These are phyloP conservation scores for Corythornis vintsioides DNA, from an alignment of 2,113 vertebrate genomes.

Conservation along the genomic window DNA sequence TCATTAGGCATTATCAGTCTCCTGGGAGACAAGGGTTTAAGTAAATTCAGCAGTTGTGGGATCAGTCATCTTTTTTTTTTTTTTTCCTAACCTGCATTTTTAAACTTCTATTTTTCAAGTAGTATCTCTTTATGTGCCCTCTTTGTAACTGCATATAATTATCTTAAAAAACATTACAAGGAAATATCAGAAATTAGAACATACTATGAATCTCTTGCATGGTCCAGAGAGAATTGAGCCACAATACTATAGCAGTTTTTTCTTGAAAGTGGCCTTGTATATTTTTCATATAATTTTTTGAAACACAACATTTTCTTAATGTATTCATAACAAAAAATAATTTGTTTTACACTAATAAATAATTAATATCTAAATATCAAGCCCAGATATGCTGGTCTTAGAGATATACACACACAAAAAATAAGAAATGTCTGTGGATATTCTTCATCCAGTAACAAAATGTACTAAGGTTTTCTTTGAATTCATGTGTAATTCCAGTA, in stretches of 20 bases:
- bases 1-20: background rate
- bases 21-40: background rate
- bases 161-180: background rate
- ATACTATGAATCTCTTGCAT: background rate
- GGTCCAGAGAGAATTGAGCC: background rate
- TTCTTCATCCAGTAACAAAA: background rate
- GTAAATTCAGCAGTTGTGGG: background rate
- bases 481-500: background rate
- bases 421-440: background rate
- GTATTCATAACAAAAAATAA: background rate
- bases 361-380: background rate
- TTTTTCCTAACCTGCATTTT: background rate
- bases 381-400: background rate
- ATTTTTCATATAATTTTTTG: background rate
- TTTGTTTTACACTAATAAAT: background rate
- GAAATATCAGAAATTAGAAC: background rate
- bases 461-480: background rate
- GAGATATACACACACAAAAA: background rate
- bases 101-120: background rate
- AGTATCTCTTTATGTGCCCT: background rate
- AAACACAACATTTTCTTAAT: background rate
- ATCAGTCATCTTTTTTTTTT: background rate
- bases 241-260: background rate
- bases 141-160: background rate
- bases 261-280: background rate